Base-by-base conservation (phyloP, 1,140 invertebrate species). In the Pectinophora gossypiella region DNA sequence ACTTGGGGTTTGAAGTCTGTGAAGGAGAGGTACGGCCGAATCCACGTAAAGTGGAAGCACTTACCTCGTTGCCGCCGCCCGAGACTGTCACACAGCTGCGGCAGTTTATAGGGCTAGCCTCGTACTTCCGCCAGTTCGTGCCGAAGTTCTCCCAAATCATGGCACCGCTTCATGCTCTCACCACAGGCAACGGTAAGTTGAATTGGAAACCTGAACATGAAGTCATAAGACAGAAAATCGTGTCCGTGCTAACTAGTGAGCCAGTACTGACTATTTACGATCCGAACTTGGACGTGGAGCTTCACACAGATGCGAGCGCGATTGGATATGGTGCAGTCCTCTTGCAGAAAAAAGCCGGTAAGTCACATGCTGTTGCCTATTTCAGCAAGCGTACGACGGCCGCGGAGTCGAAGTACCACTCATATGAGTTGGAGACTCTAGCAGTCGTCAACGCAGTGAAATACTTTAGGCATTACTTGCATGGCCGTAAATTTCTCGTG, bases 371-470 rank as follows among this genome's bases (percentile, higher is more conserved):
- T 12, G n/a, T 40, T 12, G 36, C n/a, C 7, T 40, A 40, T 40
- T 40, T 16, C 36, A 40, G 36, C 16, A 10, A 15, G 1, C 10
- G 36, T 7, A 40, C 36, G 6, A 40, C 36, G 13, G 13, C n/a
- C n/a, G 36, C 36, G 1, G 36, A 40, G 36, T 40, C 36, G n/a
- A 15, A 15, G 16, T 40, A 40, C 36, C 36, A 40, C 36, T 40
- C 36, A 7, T 15, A 40, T 40, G 36, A 40, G 36, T 40, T 40
- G 16, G 36, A 40, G 15, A 40, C 36, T 40, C 36, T 40, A 15
- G 36, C 36, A 15, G 36, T 40, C 6, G 36, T 40, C 2, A 40
- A 40, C 10, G n/a, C 36, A 15, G 36, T 40, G 7, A 10, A 40
- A 18, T 1, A 15, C 7, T 40, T 40, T 16, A 12, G 15, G 2